Percentiles rank a stretch among this genome's conserved stretches.
phyloP scores from a whole-genome alignment of 2,113 vertebrate genomes.

The Aldabrachelys gigantea region DNA sequence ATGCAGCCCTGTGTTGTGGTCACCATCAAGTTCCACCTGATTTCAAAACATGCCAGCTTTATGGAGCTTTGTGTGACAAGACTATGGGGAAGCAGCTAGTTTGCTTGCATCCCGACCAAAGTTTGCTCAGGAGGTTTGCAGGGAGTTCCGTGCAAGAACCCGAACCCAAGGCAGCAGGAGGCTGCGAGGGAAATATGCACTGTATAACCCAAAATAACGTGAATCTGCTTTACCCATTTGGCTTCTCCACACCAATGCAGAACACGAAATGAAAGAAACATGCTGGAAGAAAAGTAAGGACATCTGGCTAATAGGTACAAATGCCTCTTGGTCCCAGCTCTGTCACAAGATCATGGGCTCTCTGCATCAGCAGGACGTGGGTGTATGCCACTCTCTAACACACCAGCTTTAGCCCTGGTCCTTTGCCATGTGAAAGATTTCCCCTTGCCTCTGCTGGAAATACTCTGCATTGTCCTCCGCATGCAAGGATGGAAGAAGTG shows the following conservation, averaged over 20 bases:
- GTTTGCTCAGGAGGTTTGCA: not conserved
- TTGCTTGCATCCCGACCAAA: not conserved
- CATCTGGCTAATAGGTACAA: not conserved
- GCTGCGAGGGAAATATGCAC: not conserved
- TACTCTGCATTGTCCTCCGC: not conserved
- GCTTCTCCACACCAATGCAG: not conserved
- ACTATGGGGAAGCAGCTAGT: not conserved
- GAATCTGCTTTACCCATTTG: not conserved
- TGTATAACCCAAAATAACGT: not conserved
- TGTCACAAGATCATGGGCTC: rapidly evolving
- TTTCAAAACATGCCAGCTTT: rapidly evolving
- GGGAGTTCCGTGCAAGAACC: not conserved
- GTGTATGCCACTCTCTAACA: not conserved
- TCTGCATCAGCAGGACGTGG: not conserved
- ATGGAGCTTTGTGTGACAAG: not conserved
- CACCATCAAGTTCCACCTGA: not conserved
- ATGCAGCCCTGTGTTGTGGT: rapidly evolving
- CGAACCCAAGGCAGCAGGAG: not conserved
- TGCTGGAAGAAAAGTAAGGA: not conserved
- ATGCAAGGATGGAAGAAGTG: not conserved
- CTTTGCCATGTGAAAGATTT: not conserved
- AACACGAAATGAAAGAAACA: too few relatives aligned
- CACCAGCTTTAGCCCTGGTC: not conserved
- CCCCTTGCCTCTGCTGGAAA: too few relatives aligned
- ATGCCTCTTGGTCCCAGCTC: too few relatives aligned